Base-by-base conservation (phyloP, 2,113 vertebrate genomes). In the Lucifuga dentata region DNA sequence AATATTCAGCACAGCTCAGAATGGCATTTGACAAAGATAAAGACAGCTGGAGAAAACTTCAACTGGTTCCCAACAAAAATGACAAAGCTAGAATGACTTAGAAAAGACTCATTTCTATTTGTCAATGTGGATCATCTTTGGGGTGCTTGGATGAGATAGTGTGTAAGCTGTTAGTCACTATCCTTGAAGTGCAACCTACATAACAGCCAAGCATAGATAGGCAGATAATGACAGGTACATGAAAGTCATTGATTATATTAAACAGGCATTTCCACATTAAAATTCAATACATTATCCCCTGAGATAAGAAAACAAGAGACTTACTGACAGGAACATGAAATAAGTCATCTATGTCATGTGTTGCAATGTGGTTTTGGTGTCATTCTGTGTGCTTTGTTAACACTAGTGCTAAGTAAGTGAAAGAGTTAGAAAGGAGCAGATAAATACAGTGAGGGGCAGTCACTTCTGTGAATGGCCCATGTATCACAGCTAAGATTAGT, bases 211-310 rank as follows among this genome's bases (percentile, higher is more conserved):
- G 44, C 64, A 68, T 23, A 69, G 74, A 88, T 60, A 39, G 65
- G 71, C 76, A 68, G 59, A 85, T 74, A 86, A 73, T 58, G 73
- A 84, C 78, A 77, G 78, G 43, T 68, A 80, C 86, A 84, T 50
- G 76, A 72, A 83, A 84, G 64, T 69, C 63, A 66, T 69, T 79
- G 88, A 89, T 88, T 77, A 67, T 57, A 76, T 63, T 73, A 49
- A 86, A 68, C 65, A 76, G 58, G 40, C 36, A 11, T 20, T 50
- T 58, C 67, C 61, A 61, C 68, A 75, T 84, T 68, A 57, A 53
- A 55, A 86, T 83, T 63, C 57, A 53, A 59, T 1, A 23, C 65
- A 51, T 40, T 68, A 45, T 73, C 67, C 68, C 41, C 50, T 5
- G 3, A 58, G 76, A 78, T 74, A 79, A 61, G 76, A 75, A 76